Evolutionary conservation across 2,113 vertebrate genomes (phyloP).

Genomic region (Catharus fuscescens): DNA sequence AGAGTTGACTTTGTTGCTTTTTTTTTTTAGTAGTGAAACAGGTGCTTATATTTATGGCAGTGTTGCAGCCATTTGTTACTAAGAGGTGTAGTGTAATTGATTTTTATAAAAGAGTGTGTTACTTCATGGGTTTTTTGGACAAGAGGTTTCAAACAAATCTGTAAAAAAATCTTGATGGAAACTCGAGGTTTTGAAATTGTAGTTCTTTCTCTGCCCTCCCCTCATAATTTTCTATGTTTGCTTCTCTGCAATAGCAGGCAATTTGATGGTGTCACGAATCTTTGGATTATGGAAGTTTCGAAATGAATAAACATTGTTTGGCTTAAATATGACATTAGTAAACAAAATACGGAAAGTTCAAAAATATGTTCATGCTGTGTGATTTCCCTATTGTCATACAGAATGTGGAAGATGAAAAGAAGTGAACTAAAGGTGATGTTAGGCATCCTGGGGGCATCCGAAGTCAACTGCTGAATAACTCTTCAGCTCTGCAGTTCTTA

Average conservation of each 20-base stretch:
- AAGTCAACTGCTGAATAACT: not conserved
- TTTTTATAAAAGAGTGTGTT: not conserved
- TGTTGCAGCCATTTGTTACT: not conserved
- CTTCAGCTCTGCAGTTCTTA: not conserved
- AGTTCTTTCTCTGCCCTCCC: not conserved
- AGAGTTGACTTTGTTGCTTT: not conserved
- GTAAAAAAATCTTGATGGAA: not conserved
- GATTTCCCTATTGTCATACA: not conserved
- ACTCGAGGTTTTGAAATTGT: not conserved
- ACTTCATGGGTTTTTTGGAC: rapidly evolving
- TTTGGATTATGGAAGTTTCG: not conserved
- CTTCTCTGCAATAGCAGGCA: not conserved
- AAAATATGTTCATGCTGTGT: not conserved
- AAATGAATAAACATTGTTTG: not conserved
- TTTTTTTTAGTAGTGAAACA: not conserved
- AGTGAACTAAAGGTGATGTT: not conserved
- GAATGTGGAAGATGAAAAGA: not conserved
- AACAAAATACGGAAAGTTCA: not conserved
- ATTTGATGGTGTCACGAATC: not conserved
- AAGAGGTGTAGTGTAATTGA: not conserved
- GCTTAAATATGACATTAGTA: not conserved
- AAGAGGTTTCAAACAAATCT: not conserved
- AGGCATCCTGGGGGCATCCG: not conserved
- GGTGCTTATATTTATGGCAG: not conserved
- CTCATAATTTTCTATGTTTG: not conserved